Base-by-base conservation (phyloP, 2,888 invertebrate species). In the Drosophila pegasa region DNA sequence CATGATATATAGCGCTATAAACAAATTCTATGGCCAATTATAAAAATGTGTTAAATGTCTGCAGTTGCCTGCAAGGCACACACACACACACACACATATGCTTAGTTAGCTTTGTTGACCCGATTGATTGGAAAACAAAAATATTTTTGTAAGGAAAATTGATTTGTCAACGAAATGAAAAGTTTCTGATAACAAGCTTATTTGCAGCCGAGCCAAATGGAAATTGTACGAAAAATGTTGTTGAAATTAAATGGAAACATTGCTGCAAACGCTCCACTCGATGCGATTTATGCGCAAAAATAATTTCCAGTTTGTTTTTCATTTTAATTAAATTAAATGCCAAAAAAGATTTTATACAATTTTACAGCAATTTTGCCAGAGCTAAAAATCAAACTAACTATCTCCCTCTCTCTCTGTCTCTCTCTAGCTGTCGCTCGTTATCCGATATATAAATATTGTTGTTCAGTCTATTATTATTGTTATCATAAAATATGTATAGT, bases 391-490 rank as follows among this genome's bases (percentile, higher is more conserved):
- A 71, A 62, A 29, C 25, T 31, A 12, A 8, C 8, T 47, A 51
- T 41, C 10, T 29, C 14, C 12, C 6, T 41, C 16, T 22, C 16
- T 22, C 22, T 6, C 31, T 41, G 31, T n/a, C 40, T 18, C 16
- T 31, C 10, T 31, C 20, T 25, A 4, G 5, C 16, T 35, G 33
- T 50, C 37, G 7, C 38, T 51, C 25, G 3, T 12, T 22, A 4
- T 27, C 12, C 16, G 35, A 45, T 45, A 27, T 56, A 40, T 20
- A 67, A 57, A 58, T 43, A 45, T 38, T 52, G 56, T 29, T 51
- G 27, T 31, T 47, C n/a, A 18, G 37, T 27, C 52, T 57, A 52
- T 70, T 57, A 69, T 56, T 67, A 56, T 61, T 57, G 35, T 38
- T 52, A 25, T 35, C 20, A 55, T 31, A 40, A 25, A 25, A 43